Evolutionary conservation across 2,797 vertebrate genomes (phyloP).

Genomic region (Melanotaenia pygmaea): DNA sequence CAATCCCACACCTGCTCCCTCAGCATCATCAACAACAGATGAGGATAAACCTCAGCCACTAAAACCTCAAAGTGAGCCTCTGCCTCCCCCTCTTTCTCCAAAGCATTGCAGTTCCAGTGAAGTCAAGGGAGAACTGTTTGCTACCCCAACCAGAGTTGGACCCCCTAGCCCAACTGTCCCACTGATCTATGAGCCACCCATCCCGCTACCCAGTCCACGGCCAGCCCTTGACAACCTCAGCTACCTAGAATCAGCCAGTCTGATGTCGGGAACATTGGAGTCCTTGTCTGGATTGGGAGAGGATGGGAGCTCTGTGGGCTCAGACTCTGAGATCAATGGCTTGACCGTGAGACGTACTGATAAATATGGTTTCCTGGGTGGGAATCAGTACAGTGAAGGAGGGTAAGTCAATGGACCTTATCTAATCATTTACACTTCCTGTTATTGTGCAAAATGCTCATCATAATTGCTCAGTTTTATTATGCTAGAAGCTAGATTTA

Average conservation of each 20-base stretch:
- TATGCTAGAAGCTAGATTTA: background rate
- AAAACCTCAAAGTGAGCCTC: constrained; percentile 35
- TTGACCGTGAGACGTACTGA: constrained; percentile 86
- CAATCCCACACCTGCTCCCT: constrained; percentile 35
- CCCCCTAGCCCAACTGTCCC: constrained; percentile 69
- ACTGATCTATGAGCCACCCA: constrained; percentile 76
- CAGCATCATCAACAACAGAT: constrained; percentile 25
- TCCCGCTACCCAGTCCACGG: constrained; percentile 44
- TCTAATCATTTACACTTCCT: background rate
- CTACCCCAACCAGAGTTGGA: constrained; percentile 53
- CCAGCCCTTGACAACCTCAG: constrained; percentile 88
- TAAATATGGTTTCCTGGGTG: constrained; percentile 93
- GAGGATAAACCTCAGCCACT: constrained; percentile 48
- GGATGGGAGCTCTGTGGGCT: constrained; percentile 90
- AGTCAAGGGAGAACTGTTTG: constrained; percentile 45
- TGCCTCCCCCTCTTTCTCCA: constrained; percentile 45
- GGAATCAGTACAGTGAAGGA: constrained; percentile 85
- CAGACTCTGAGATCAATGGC: constrained; percentile 91
- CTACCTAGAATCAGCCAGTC: constrained; percentile 91
- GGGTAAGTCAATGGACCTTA: constrained; percentile 66
- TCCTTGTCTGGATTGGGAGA: constrained; percentile 87
- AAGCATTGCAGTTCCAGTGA: constrained; percentile 41
- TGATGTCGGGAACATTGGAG: constrained; percentile 92
- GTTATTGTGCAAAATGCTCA: constrained; percentile 7
- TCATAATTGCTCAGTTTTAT: background rate